Base-by-base conservation (phyloP, 2,888 invertebrate genomes). In the Horisme vitalbata region DNA sequence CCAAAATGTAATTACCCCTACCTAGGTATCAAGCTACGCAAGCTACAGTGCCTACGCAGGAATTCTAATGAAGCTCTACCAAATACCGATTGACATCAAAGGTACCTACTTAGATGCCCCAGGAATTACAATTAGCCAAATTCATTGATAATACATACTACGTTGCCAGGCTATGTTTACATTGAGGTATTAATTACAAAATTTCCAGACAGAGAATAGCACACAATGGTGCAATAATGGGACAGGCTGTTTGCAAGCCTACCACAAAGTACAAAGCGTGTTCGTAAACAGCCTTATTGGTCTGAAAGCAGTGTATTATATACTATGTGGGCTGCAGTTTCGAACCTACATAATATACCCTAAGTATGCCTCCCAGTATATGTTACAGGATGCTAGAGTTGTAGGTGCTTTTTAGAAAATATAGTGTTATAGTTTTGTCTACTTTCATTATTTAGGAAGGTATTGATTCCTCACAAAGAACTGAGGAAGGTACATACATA, bases 201-300 rank as follows among this genome's bases (percentile, higher is more conserved):
- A 74, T 76, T 72, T 67, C 68, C 64, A 61, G 65, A 66, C 68
- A 53, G 55, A 57, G 59, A 61, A 61, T 64, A 57, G 63, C 50
- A 66, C 62, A 67, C 68, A 65, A 68, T 58, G 56, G 59, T 68
- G 79, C 74, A 79, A 79, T 79, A 79, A 76, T 72, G 69, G 63
- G 64, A 65, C 68, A 64, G 57, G 55, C 61, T 75, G 78, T 75
- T 76, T 75, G 73, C 63, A 50, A 63, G 62, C 61, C 63, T 57
- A 63, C 75, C 75, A 64, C 78, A 75, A 74, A 71, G 72, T 75
- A 78, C 83, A 79, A 79, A 80, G 80, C 74, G 59, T 75, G 76
- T 75, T 71, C 75, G 82, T 70, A 69, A 71, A 74, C 75, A 74
- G 68, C 75, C 69, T 75, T 79, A 79, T 79, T 75, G 76, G 76